Conservation (phyloP, 1,140 invertebrate genomes). For the Neelides sp. region DNA sequence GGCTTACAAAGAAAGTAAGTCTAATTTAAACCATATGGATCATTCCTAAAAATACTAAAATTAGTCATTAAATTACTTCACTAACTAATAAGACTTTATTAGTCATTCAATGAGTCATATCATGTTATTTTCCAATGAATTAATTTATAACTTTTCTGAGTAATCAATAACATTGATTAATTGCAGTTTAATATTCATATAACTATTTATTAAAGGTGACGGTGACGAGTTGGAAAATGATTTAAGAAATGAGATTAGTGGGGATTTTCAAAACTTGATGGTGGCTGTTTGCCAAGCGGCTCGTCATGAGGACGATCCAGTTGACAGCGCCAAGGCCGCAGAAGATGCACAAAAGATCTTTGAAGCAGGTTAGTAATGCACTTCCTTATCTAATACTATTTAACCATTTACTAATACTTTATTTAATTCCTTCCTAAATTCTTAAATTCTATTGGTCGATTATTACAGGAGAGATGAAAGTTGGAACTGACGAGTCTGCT, state of each 20-base stretch:
- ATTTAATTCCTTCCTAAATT: not conserved
- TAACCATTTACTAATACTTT: constrained; percentile 4
- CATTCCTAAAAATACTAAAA: too few relatives aligned
- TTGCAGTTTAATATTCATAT: too few relatives aligned
- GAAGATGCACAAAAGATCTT: constrained; percentile 34
- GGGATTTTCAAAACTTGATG: constrained; percentile 78
- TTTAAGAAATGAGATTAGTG: constrained; percentile 82
- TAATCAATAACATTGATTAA: too few relatives aligned
- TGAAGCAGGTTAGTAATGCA: constrained; percentile 28
- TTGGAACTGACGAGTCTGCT: constrained; percentile 76
- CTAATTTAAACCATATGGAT: too few relatives aligned
- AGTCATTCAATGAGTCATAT: too few relatives aligned
- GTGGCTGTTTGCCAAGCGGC: constrained; percentile 56
- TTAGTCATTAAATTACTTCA: too few relatives aligned
- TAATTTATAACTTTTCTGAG: too few relatives aligned
- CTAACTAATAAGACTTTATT: too few relatives aligned
- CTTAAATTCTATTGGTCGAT: constrained; percentile 1
- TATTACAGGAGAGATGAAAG: constrained; percentile 55
- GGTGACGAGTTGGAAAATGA: constrained; percentile 71
- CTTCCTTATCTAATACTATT: constrained; percentile 18
- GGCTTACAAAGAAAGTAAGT: constrained; percentile 65
- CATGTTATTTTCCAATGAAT: too few relatives aligned
- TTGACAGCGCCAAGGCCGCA: constrained; percentile 33
- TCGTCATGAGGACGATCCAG: constrained; percentile 33
- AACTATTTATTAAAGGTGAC: constrained; percentile 68